Conservation (phyloP, 2,113 vertebrate genomes). For the Thunnus maccoyii region DNA sequence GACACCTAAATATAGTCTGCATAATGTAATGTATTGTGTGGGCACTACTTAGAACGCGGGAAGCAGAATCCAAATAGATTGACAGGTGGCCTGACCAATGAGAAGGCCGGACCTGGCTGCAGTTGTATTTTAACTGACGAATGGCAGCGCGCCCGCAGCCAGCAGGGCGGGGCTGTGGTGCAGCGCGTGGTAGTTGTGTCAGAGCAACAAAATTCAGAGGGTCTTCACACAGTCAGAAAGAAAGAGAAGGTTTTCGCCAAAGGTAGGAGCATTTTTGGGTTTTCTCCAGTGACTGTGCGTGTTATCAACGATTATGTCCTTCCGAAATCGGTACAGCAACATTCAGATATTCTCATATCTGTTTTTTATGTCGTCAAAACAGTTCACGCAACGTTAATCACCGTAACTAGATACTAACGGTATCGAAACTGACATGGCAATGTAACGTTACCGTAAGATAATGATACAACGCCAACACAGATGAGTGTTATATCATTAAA, state of each 20-base stretch:
- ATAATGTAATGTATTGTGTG: conserved; percentile 51
- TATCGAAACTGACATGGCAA: neutral
- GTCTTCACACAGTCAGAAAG: conserved; percentile 45
- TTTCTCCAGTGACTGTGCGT: neutral
- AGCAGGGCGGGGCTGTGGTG: conserved; percentile 56
- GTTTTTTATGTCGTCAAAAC: conserved; percentile 9
- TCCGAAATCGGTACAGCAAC: neutral
- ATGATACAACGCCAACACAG: neutral
- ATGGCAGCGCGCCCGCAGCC: conserved; percentile 47
- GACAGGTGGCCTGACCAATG: conserved; percentile 66
- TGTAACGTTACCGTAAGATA: neutral
- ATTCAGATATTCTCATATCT: neutral
- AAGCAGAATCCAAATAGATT: conserved; percentile 73
- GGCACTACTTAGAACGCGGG: conserved; percentile 68
- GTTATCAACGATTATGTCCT: neutral
- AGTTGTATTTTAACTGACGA: conserved; percentile 46
- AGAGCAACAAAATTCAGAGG: conserved; percentile 78
- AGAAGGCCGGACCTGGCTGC: conserved; percentile 25
- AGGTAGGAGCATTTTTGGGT: conserved; percentile 59
- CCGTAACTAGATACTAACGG: conserved; percentile 15
- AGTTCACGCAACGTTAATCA: conserved; percentile 47
- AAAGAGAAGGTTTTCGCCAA: conserved; percentile 47
- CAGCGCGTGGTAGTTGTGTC: conserved; percentile 78
- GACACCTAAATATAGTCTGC: conserved; percentile 75
- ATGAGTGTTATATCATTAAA: neutral